Percentiles rank a stretch among this genome's conserved stretches.
Conservation (phyloP, 2,888 invertebrate species). For the Cheilosia grossa region DNA sequence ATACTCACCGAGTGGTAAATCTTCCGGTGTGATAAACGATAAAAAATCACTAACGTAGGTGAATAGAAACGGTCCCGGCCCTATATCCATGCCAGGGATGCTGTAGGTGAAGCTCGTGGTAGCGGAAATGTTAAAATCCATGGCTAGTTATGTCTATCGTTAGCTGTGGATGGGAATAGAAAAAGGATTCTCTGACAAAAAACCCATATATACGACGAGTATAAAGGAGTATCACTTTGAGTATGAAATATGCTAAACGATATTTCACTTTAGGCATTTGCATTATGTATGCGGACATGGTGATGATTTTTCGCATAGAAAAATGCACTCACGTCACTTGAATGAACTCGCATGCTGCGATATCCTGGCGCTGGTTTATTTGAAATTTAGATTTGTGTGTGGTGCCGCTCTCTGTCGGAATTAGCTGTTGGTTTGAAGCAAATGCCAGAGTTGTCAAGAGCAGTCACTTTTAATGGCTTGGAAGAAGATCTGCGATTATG, state of each 20-base stretch:
- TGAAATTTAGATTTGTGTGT: slow-evolving; percentile 7
- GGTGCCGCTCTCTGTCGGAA: neutral
- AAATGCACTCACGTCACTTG: slow-evolving; percentile 37
- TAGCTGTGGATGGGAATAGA: slow-evolving; percentile 33
- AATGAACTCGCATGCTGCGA: neutral
- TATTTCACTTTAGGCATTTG: slow-evolving; percentile 40
- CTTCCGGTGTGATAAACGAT: slow-evolving; percentile 83
- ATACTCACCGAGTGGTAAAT: slow-evolving; percentile 82
- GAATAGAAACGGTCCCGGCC: slow-evolving; percentile 82
- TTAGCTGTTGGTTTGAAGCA: neutral
- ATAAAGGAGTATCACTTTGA: slow-evolving; percentile 16
- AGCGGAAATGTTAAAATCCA: slow-evolving; percentile 75
- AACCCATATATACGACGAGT: slow-evolving; percentile 5
- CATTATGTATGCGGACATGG: slow-evolving; percentile 20
- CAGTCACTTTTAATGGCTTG: neutral
- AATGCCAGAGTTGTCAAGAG: neutral
- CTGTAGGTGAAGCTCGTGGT: slow-evolving; percentile 81
- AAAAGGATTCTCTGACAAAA: slow-evolving; percentile 16
- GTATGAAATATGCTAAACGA: slow-evolving; percentile 54
- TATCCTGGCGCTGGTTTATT: slow-evolving; percentile 3
- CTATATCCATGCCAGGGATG: slow-evolving; percentile 82
- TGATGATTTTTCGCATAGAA: neutral
- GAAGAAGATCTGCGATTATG: neutral
- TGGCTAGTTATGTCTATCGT: slow-evolving; percentile 84
- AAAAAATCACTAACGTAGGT: slow-evolving; percentile 83